Percentiles rank a stretch among this genome's conserved stretches.
phyloP scores from a whole-genome alignment of 2,888 invertebrate genomes.

The Tetragonisca angustula region DNA sequence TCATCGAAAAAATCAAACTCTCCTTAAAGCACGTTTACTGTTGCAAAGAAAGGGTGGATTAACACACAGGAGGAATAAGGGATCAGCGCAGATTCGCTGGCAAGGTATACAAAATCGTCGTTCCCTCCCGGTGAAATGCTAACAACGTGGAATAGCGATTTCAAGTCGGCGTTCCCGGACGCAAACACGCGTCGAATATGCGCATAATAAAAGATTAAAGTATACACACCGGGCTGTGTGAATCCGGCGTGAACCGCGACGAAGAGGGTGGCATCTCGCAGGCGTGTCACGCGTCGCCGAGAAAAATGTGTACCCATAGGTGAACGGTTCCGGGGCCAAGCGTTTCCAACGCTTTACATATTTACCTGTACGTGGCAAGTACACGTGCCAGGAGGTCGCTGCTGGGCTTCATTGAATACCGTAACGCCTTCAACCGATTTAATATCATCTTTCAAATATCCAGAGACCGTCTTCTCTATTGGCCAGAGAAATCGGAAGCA shows the following conservation, averaged over 20 bases:
- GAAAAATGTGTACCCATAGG: slow-evolving; percentile 47
- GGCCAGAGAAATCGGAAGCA: background rate
- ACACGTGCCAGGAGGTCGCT: slow-evolving; percentile 47
- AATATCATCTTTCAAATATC: slow-evolving; percentile 19
- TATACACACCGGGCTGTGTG: slow-evolving; percentile 22
- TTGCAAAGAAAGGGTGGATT: background rate
- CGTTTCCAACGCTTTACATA: slow-evolving; percentile 38
- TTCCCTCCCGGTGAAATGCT: background rate
- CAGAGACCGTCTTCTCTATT: no score
- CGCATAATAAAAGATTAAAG: slow-evolving; percentile 52
- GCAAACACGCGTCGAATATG: slow-evolving; percentile 48
- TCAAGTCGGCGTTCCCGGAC: slow-evolving; percentile 24
- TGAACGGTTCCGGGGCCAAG: slow-evolving; percentile 9
- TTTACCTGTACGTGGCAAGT: slow-evolving; percentile 46
- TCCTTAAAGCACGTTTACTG: background rate
- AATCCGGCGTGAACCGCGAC: slow-evolving; percentile 8
- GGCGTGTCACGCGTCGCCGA: slow-evolving; percentile 29
- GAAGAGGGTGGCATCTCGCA: slow-evolving; percentile 20
- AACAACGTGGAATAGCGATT: slow-evolving; percentile 29
- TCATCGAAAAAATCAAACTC: no score
- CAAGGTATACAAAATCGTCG: background rate
- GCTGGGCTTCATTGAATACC: slow-evolving; percentile 29
- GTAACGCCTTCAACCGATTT: slow-evolving; percentile 30
- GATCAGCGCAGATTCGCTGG: slow-evolving; percentile 2
- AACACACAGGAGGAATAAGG: background rate